These are phyloP conservation scores for Agrochola macilenta DNA, from an alignment of 2,888 invertebrate species.

Conservation along the genomic window DNA sequence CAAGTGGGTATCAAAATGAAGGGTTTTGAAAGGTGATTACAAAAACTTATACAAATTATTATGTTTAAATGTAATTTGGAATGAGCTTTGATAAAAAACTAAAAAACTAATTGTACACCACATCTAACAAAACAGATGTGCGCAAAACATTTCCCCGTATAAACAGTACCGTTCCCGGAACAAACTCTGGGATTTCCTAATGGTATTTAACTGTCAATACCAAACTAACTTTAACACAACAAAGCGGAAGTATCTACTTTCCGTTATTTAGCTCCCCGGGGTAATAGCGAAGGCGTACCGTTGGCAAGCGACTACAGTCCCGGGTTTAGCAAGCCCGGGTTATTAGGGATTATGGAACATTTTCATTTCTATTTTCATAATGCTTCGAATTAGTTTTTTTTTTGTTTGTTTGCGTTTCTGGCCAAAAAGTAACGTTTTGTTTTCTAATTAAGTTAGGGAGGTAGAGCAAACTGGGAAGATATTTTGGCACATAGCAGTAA, in stretches of 20 bases:
- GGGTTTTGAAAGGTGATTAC: too few relatives aligned
- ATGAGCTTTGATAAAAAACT: too few relatives aligned
- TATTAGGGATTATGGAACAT: slow-evolving; percentile 33
- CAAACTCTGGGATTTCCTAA: background rate
- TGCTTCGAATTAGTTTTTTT: background rate
- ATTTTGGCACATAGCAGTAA: background rate
- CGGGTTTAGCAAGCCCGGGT: background rate
- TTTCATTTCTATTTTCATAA: slow-evolving; percentile 30
- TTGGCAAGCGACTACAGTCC: slow-evolving; percentile 8
- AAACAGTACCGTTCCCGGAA: background rate
- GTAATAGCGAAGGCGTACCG: background rate
- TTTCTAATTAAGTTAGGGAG: background rate
- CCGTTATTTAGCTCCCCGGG: slow-evolving; percentile 16
- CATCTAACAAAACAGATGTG: too few relatives aligned
- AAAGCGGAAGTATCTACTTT: background rate
- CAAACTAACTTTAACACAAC: too few relatives aligned
- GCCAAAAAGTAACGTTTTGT: background rate
- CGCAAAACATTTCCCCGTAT: background rate
- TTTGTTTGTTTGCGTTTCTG: background rate
- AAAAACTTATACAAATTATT: too few relatives aligned
- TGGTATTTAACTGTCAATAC: background rate
- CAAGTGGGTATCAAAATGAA: too few relatives aligned
- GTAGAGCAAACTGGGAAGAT: background rate
- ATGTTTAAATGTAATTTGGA: too few relatives aligned
- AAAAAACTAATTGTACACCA: too few relatives aligned